Conservation (phyloP, 2,113 vertebrate genomes). For the Bubalus kerabau region DNA sequence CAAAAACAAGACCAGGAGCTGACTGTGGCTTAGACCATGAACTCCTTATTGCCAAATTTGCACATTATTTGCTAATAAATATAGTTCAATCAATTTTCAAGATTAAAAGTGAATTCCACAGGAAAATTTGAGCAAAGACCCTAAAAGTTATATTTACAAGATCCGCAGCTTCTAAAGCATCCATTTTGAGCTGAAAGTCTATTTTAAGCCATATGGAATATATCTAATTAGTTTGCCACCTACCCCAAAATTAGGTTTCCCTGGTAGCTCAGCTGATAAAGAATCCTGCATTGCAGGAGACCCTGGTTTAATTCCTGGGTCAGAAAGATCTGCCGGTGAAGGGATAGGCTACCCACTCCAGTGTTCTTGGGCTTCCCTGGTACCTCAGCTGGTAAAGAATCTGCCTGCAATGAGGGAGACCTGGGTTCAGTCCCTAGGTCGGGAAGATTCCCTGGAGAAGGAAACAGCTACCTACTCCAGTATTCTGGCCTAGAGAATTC, state of each 20-base stretch:
- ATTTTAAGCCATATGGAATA: not conserved
- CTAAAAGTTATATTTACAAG: not conserved
- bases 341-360: not conserved
- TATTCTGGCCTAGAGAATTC: not conserved
- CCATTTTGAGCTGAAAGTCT: not conserved
- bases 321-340: not conserved
- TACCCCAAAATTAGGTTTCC: not conserved
- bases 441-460: not conserved
- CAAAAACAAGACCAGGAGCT: no score
- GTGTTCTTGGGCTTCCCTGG: not conserved
- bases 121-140: not conserved
- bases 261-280: not conserved
- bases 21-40: no score
- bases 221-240: conserved; percentile 37
- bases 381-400: not conserved
- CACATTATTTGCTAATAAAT: not conserved
- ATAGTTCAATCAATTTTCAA: not conserved
- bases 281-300: not conserved
- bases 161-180: not conserved
- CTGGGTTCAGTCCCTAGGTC: not conserved
- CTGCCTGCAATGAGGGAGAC: not conserved
- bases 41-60: not conserved
- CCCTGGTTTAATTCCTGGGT: not conserved
- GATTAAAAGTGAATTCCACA: not conserved
- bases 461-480: not conserved